phyloP scores from a whole-genome alignment of 2,113 vertebrate species.

The Engystomops pustulosus region DNA sequence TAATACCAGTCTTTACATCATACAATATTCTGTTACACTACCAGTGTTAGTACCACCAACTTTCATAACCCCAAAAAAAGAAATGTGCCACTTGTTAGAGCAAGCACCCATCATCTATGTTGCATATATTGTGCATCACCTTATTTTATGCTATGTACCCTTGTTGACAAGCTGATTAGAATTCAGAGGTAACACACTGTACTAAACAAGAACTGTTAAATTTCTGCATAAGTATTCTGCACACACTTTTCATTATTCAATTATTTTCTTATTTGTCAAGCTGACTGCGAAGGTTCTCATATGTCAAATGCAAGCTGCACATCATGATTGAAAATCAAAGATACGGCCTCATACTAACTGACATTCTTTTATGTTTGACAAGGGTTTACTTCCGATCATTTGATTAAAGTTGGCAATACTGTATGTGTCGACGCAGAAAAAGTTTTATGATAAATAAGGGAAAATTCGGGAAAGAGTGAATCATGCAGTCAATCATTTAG shows the following conservation, averaged over 20 bases:
- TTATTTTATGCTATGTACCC: neutral
- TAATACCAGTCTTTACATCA: no score
- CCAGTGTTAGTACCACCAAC: no score
- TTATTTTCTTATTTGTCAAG: slow-evolving; percentile 50
- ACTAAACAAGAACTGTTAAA: slow-evolving; percentile 2
- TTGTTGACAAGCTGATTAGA: slow-evolving; percentile 15
- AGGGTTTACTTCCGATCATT: slow-evolving; percentile 24
- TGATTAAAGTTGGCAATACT: slow-evolving; percentile 45
- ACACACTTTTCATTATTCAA: slow-evolving; percentile 43
- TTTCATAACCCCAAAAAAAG: no score
- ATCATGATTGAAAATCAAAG: slow-evolving; percentile 44
- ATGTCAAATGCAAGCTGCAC: slow-evolving; percentile 41
- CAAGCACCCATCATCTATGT: no score
- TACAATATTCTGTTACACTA: no score
- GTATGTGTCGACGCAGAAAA: slow-evolving; percentile 2
- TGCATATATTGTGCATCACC: neutral
- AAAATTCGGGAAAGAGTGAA: neutral
- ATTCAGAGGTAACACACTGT: neutral
- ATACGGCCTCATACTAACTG: slow-evolving; percentile 7
- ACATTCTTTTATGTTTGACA: slow-evolving; percentile 44
- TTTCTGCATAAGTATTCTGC: slow-evolving; percentile 36
- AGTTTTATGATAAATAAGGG: neutral
- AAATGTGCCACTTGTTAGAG: no score
- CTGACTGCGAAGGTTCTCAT: slow-evolving; percentile 12
- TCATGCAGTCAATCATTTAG: neutral